Base-by-base conservation (phyloP, 2,888 invertebrate species). In the Danaus chrysippus region DNA sequence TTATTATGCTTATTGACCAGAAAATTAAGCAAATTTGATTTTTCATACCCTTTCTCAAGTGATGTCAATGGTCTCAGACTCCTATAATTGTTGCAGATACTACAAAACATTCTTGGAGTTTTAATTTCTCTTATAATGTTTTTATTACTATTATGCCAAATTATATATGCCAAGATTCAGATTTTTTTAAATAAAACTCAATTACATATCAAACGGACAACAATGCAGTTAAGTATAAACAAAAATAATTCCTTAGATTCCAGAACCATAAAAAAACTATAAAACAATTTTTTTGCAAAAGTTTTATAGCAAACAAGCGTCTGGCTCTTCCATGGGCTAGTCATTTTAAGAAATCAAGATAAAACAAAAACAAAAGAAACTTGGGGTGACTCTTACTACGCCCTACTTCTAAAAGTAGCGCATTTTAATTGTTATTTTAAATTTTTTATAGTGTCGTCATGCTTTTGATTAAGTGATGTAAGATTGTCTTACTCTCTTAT, bases 1-100 rank as follows among this genome's bases (percentile, higher is more conserved):
- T 69, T 68, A 71, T 70, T 68, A 64, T 67, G 62, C 34, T 54
- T 5, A 54, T 54, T 54, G 23, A 54, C 54, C 34, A 23, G 17
- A 9, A 19, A 23, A 11, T n/a, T 17, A 34, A 34, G 23, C 23
- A 34, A 23, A 23, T 23, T 34, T 34, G 3, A 5, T 34, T 34
- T 34, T 5, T 5, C 3, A 34, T 5, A 34, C 23, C 23, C 23
- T 34, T 34, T 34, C 6, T 1, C 8, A 34, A 34, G 23, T 34
- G 23, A 34, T 34, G 23, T 34, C 23, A 34, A 34, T 34, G 23
- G 23, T 8, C 23, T 5, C 6, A 34, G 23, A 34, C 23, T 34
- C 23, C 23, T 34, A 5, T 34, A 34, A 34, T 34, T 34, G 23
- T 34, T 34, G 23, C 23, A 34, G 23, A 34, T 34, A 5, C 23